Conservation (phyloP, 2,888 invertebrate genomes). For the Amblyjoppa proteus region DNA sequence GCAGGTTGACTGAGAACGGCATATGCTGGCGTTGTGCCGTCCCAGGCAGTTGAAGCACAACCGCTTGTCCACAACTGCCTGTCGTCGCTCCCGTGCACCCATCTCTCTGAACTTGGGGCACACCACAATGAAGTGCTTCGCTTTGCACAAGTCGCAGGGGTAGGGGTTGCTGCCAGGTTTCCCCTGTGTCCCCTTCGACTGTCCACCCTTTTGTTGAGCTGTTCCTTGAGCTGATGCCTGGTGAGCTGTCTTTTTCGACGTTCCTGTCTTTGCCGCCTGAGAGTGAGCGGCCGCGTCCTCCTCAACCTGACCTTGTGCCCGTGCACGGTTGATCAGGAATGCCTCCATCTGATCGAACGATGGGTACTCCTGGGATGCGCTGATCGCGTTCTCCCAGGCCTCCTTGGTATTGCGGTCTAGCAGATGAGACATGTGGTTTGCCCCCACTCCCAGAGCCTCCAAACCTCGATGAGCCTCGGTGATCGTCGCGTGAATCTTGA, state of each 20-base stretch:
- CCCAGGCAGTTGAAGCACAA: slow-evolving; percentile 63
- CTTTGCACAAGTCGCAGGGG: slow-evolving; percentile 34
- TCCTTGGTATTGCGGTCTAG: background rate
- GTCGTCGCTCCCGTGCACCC: background rate
- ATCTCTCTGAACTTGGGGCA: slow-evolving; percentile 34
- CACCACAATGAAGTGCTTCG: slow-evolving; percentile 29
- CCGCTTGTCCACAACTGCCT: background rate
- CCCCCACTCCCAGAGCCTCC: too few species aligned
- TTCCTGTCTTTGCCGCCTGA: too few species aligned
- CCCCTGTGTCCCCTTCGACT: too few species aligned
- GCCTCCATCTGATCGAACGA: background rate
- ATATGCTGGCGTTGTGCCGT: slow-evolving; percentile 3
- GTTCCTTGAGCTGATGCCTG: background rate
- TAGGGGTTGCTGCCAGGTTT: background rate
- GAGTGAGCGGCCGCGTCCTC: too few species aligned
- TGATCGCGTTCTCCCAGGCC: slow-evolving; percentile 27
- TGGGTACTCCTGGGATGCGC: background rate
- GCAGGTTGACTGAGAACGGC: background rate
- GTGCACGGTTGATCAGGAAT: slow-evolving; percentile 7
- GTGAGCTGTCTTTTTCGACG: too few species aligned
- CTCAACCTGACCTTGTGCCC: background rate
- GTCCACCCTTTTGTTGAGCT: slow-evolving; percentile 1
- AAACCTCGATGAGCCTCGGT: too few species aligned
- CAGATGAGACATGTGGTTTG: too few species aligned
- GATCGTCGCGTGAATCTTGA: too few species aligned